These are phyloP conservation scores for Mya arenaria DNA, from an alignment of 1,140 invertebrate species.

Conservation along the genomic window DNA sequence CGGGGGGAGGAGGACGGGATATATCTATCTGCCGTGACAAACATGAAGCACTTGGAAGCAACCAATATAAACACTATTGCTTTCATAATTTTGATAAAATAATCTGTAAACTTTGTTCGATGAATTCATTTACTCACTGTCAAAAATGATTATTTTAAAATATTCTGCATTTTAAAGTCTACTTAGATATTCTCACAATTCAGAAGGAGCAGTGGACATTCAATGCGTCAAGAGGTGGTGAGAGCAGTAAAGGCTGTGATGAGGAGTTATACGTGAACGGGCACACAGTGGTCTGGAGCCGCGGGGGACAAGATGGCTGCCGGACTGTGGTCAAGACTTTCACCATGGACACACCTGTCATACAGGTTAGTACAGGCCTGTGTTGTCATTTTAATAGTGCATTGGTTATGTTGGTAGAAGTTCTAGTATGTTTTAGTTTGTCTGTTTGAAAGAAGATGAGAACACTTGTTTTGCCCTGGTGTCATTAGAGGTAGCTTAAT, in stretches of 20 bases:
- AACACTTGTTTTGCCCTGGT: neutral
- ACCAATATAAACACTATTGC: too few relatives aligned
- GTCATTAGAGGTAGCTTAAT: neutral
- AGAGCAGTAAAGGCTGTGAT: slow-evolving; percentile 81
- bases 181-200: neutral
- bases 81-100: too few relatives aligned
- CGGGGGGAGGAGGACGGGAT: too few relatives aligned
- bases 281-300: slow-evolving; percentile 90
- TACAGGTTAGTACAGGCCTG: slow-evolving; percentile 77
- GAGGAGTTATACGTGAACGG: slow-evolving; percentile 95
- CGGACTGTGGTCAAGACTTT: slow-evolving; percentile 84
- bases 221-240: neutral
- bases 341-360: slow-evolving; percentile 90
- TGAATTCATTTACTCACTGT: too few relatives aligned
- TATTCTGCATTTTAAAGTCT: too few relatives aligned
- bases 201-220: slow-evolving; percentile 74
- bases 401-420: neutral
- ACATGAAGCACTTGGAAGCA: too few relatives aligned
- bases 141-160: too few relatives aligned
- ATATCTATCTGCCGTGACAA: too few relatives aligned
- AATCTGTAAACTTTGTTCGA: too few relatives aligned
- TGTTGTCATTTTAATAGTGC: neutral
- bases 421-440: neutral
- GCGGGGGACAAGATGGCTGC: slow-evolving; percentile 77
- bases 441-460: neutral